Evolutionary conservation across 1,140 invertebrate genomes (phyloP).

Genomic region (Saxidomus purpurata): DNA sequence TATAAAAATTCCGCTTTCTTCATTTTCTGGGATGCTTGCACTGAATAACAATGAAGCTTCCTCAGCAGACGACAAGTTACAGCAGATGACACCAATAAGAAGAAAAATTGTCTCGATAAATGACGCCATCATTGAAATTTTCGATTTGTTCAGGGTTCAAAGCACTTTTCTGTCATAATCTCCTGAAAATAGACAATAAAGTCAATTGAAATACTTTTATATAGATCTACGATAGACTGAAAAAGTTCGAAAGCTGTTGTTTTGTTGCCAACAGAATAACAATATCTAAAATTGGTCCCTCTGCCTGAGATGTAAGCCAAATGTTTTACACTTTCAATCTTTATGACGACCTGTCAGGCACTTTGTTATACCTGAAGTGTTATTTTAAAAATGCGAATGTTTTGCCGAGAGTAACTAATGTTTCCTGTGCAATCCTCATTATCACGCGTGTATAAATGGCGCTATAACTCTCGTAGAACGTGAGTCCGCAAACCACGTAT

Average conservation of each 20-base stretch:
- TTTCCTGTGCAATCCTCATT: slow-evolving; percentile 6
- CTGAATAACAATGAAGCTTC: neutral
- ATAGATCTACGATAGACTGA: no score
- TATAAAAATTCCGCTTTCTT: slow-evolving; percentile 29
- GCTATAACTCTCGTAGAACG: neutral
- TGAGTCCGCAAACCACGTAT: slow-evolving; percentile 1
- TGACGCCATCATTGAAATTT: neutral
- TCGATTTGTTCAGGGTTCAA: neutral
- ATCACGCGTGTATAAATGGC: neutral
- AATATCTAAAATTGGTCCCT: no score
- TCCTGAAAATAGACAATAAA: slow-evolving; percentile 2
- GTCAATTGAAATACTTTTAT: no score
- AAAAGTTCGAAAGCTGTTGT: no score
- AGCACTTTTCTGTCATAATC: neutral
- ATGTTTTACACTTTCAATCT: neutral
- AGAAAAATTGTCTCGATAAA: neutral
- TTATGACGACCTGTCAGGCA: neutral
- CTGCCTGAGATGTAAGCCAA: no score
- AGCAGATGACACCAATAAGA: neutral
- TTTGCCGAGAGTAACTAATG: neutral
- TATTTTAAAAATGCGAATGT: neutral
- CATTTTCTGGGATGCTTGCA: slow-evolving; percentile 33
- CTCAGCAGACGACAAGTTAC: neutral
- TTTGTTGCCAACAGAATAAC: no score
- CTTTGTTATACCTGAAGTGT: neutral